These are phyloP conservation scores for Rhynchotus rufescens DNA, from an alignment of 2,797 vertebrate genomes.

Conservation along the genomic window DNA sequence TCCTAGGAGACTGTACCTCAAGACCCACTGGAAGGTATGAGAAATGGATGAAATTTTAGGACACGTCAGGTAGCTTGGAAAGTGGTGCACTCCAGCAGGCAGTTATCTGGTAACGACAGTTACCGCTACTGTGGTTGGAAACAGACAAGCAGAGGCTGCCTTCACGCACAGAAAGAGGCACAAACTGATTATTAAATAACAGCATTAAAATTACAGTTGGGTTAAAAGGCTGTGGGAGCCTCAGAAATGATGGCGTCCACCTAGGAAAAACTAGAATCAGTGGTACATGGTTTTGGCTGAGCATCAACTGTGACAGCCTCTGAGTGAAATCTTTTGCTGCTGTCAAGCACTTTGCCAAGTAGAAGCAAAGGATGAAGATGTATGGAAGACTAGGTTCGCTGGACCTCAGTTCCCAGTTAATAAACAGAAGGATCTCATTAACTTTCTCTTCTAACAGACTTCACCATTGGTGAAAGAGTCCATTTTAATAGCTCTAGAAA, in stretches of 20 bases:
- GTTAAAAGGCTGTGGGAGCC: neutral
- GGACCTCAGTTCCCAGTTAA: neutral
- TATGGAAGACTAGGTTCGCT: neutral
- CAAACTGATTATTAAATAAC: neutral
- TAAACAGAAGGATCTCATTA: neutral
- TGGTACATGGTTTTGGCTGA: neutral
- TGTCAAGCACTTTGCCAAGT: neutral
- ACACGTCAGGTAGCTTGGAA: neutral
- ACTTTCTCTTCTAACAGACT: neutral
- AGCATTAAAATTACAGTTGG: neutral
- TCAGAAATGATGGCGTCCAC: neutral
- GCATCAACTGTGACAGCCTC: neutral
- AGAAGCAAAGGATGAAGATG: neutral
- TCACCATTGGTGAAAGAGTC: neutral
- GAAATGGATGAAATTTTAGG: neutral
- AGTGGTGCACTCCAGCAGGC: too few species aligned
- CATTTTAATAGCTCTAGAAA: neutral
- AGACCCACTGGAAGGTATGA: neutral
- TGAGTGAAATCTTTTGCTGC: neutral
- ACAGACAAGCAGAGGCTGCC: neutral
- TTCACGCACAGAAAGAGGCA: neutral
- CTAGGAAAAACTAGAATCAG: neutral
- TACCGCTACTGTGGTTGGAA: neutral
- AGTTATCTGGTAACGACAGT: neutral
- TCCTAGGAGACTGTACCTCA: neutral